Base-by-base conservation (phyloP, 2,888 invertebrate species). In the Hemistola chrysoprasaria region DNA sequence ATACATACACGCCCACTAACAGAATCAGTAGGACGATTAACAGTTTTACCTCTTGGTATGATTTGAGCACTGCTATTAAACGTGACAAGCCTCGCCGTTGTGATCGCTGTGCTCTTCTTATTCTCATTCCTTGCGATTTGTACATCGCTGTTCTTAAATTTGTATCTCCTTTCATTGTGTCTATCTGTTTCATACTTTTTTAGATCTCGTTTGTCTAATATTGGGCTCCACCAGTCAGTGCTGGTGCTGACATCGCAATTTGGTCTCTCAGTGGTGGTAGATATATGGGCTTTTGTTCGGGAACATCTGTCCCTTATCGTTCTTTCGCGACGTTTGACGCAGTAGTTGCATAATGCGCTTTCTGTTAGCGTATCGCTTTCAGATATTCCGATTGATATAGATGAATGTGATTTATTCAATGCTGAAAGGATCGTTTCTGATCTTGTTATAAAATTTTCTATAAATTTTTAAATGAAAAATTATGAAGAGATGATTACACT, bases 141-240 rank as follows among this genome's bases (percentile, higher is more conserved):
- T 4, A 16, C 16, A 4, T 16, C 16, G 2, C 4, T 2, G 3
- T 16, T 16, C 52, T 24, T 50, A 40, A 2, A 53, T 4, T 16
- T 4, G 4, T 16, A 16, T 16, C 4, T 16, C 16, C 16, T 16
- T 16, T 16, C 16, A 3, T 16, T 16, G 6, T 3, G 34, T 16
- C n/a, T 26, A 56, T 47, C 6, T 53, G 36, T 2, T 46, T 48
- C 27, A 1, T 20, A 4, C 3, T 38, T 38, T n/a, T 8, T 8
- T 4, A 16, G 4, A 2, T 34, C 16, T 1, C 66, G 78, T 43
- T 54, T 74, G 21, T 83, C 79, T 0, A 70, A 9, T 1, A 78
- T 52, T 0, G 82, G 80, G 48, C 76, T 80, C 78, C 82, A 83
- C 81, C 82, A 84, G 39, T 80, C 81, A 0, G 77, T 81, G 0